Evolutionary conservation across 2,888 invertebrate genomes (phyloP).

Genomic region (Agriopis aurantiaria): DNA sequence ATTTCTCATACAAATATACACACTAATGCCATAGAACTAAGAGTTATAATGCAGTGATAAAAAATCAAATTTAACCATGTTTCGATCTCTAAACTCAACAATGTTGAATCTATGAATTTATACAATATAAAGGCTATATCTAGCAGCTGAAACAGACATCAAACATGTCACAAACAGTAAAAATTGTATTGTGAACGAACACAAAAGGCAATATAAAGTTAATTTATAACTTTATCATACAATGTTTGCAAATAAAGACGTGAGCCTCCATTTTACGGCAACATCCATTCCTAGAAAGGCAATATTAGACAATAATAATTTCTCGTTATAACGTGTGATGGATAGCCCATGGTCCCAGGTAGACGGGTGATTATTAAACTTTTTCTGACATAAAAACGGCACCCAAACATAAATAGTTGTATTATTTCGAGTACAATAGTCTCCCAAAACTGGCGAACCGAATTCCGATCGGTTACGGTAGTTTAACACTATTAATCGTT

Average conservation of each 20-base stretch:
- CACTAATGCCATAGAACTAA: constrained; percentile 46
- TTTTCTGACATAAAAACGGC: constrained; percentile 65
- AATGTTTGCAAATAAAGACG: constrained; percentile 82
- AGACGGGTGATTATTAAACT: constrained; percentile 70
- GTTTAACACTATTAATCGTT: constrained; percentile 82
- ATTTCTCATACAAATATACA: constrained; percentile 45
- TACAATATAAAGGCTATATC: constrained; percentile 44
- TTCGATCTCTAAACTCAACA: constrained; percentile 36
- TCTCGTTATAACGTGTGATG: constrained; percentile 80
- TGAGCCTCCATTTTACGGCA: constrained; percentile 64
- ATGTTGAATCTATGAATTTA: constrained; percentile 43
- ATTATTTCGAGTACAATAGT: constrained; percentile 77
- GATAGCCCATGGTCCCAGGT: constrained; percentile 76
- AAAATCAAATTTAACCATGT: constrained; percentile 21
- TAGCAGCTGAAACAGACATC: constrained; percentile 47
- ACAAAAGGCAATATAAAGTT: constrained; percentile 49
- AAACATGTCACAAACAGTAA: constrained; percentile 43
- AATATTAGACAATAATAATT: constrained; percentile 68
- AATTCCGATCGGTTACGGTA: constrained; percentile 83
- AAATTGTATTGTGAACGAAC: constrained; percentile 43
- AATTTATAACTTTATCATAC: constrained; percentile 55
- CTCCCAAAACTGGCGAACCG: constrained; percentile 72
- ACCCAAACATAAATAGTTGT: constrained; percentile 82
- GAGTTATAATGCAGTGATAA: constrained; percentile 35
- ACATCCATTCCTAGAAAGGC: constrained; percentile 65